Base-by-base conservation (phyloP, 2,888 invertebrate genomes). In the Nasonia oneida region DNA sequence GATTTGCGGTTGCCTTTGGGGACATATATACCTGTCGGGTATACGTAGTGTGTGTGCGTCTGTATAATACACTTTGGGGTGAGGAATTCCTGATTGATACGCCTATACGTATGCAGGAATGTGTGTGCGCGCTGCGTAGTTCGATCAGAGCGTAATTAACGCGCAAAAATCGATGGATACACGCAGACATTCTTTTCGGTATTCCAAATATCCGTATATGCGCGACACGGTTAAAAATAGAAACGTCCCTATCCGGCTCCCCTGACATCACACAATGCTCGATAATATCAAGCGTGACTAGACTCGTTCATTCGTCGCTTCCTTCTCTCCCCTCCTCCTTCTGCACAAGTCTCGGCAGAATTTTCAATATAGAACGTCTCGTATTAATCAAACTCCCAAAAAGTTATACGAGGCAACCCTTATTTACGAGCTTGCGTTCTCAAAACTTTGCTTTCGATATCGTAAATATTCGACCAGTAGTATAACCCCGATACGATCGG, bases 211-310 rank as follows among this genome's bases (percentile, higher is more conserved):
- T 23, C 4, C n/a, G 23, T 18, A 29, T 29, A 29, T 1, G 29
- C 29, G n/a, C 8, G 47, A 53, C 1, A 18, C 53, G 53, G 23
- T 61, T n/a, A 61, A 18, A 61, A 61, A 61, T 8, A n/a, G 57
- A 61, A 6, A n/a, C 14, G 67, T 67, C 10, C 33, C 10, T 67
- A 10, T 64, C 23, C 14, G 33, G 15, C 4, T 0, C n/a, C n/a
- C 29, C 29, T 29, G 29, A 29, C 29, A 29, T 78, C 67, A 23
- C 73, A 81, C 73, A 81, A 81, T 61, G 29, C 18, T 61, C 12
- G 57, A 61, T 42, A 73, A 81, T 73, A 42, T 42, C 57, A 61
- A 81, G 73, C 81, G 61, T 81, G 81, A 71, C 53, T 80, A 10
- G 53, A 50, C 53, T 53, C 67, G 37, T 71, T 71, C 23, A 73